These are phyloP conservation scores for Rhinichthys klamathensis DNA, from an alignment of 2,113 vertebrate species.

Conservation along the genomic window DNA sequence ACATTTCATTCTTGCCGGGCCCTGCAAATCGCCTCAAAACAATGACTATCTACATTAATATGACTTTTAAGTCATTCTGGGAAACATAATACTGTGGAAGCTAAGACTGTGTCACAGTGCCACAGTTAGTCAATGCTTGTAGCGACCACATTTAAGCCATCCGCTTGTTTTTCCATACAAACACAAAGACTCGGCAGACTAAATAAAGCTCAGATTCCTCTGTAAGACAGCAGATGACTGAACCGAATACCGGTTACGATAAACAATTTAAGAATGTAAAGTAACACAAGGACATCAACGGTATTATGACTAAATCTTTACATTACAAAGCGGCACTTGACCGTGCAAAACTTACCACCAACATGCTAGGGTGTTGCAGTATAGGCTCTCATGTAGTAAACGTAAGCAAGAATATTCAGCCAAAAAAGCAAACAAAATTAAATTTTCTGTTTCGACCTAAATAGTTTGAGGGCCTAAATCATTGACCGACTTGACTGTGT, in stretches of 20 bases:
- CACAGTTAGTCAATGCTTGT: slow-evolving; percentile 36
- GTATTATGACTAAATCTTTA: not conserved
- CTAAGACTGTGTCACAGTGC: slow-evolving; percentile 20
- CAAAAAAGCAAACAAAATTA: not conserved
- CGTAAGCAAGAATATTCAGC: not conserved
- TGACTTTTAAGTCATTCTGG: not conserved
- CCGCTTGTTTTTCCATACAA: slow-evolving; percentile 47
- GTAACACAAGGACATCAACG: not conserved
- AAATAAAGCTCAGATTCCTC: slow-evolving; percentile 22
- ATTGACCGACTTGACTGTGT: not conserved
- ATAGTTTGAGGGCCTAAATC: no score
- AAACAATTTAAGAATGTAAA: slow-evolving; percentile 2
- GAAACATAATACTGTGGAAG: slow-evolving; percentile 2
- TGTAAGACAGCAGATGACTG: not conserved
- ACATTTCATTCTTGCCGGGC: slow-evolving; percentile 39
- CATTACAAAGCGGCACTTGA: not conserved
- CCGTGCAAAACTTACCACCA: not conserved
- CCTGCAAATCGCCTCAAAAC: not conserved
- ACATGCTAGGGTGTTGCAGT: not conserved
- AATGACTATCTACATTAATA: not conserved
- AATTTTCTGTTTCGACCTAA: not conserved
- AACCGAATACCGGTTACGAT: not conserved
- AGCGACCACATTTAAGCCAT: slow-evolving; percentile 43
- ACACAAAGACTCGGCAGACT: slow-evolving; percentile 34
- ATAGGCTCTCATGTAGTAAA: not conserved